These are phyloP conservation scores for Gymnopithys bicolor DNA, from an alignment of 2,797 vertebrate genomes.

Conservation along the genomic window DNA sequence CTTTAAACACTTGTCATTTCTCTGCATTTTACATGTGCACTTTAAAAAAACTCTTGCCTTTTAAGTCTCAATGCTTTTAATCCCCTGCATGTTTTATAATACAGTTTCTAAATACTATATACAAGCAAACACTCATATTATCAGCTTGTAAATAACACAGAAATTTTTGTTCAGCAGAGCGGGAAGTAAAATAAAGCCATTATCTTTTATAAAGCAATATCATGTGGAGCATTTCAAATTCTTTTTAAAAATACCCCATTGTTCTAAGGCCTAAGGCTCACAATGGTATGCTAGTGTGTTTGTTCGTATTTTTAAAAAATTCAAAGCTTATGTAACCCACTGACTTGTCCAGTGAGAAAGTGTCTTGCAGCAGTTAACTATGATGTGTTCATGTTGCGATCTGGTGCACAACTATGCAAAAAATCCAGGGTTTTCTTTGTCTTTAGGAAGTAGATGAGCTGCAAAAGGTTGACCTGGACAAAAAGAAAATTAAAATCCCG, in stretches of 20 bases:
- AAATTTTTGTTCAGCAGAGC: neutral
- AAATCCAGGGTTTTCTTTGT: neutral
- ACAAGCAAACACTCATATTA: neutral
- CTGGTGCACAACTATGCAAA: neutral
- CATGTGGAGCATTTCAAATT: neutral
- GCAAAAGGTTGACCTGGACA: neutral
- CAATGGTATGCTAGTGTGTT: neutral
- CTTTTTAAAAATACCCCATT: constrained; percentile 45
- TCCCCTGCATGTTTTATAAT: neutral
- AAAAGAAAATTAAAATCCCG: neutral
- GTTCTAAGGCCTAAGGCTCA: constrained; percentile 26
- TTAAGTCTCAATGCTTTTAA: neutral
- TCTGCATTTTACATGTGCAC: neutral
- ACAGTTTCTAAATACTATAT: neutral
- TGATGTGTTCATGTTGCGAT: accelerated
- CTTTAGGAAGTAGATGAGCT: neutral
- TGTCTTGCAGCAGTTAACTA: neutral
- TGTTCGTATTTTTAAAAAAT: constrained; percentile 2
- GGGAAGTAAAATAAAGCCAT: constrained; percentile 33
- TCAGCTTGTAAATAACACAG: constrained; percentile 24
- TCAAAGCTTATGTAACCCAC: neutral
- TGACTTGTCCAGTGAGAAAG: neutral
- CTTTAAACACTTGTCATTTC: neutral
- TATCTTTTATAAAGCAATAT: constrained; percentile 54
- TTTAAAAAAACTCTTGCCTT: neutral